phyloP scores from a whole-genome alignment of 2,797 vertebrate species.

The Rhynchonycteris naso region DNA sequence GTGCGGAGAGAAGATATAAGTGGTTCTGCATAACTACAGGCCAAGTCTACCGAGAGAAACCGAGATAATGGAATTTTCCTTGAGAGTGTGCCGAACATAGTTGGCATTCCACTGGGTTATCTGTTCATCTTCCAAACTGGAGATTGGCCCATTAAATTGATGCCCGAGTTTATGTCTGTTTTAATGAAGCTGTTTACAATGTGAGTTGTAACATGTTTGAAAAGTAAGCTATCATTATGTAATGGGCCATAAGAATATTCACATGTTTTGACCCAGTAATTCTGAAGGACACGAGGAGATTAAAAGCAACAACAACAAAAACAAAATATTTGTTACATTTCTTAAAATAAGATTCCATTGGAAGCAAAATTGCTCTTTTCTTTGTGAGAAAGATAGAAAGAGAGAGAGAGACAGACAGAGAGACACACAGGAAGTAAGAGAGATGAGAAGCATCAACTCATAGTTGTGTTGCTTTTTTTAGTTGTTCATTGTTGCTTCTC shows the following conservation, averaged over 20 bases:
- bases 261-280: conserved; percentile 12
- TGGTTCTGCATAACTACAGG: neutral
- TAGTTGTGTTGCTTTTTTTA: too few relatives aligned
- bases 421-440: too few relatives aligned
- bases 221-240: neutral
- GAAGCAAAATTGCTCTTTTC: conserved; percentile 6
- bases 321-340: neutral
- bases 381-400: too few relatives aligned
- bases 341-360: neutral
- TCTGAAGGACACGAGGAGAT: conserved; percentile 25
- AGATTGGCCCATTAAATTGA: conserved; percentile 20
- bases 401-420: too few relatives aligned
- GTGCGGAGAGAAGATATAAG: neutral
- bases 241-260: conserved; percentile 29
- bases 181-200: conserved; percentile 41
- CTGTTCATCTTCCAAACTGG: neutral
- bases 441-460: too few relatives aligned
- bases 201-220: neutral
- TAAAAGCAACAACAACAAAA: neutral
- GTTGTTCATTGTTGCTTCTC: too few relatives aligned
- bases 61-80: neutral
- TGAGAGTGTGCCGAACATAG: neutral
- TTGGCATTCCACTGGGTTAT: neutral
- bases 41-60: neutral
- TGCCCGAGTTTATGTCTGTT: conserved; percentile 14